phyloP scores from a whole-genome alignment of 2,888 invertebrate genomes.

The Nymphalis polychloros region DNA sequence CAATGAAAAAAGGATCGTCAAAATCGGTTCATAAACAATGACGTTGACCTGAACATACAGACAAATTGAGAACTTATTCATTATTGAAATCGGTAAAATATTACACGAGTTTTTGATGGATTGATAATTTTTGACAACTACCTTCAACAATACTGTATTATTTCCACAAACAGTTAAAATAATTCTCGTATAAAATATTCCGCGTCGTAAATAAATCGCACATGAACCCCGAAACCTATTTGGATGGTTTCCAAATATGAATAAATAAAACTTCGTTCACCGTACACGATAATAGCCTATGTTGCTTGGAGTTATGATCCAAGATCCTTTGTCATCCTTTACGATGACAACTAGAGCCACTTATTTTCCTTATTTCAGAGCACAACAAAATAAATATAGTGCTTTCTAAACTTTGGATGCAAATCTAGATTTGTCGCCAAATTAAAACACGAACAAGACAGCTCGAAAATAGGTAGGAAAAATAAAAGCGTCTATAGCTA shows the following conservation, averaged over 20 bases:
- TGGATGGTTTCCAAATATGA: constrained; percentile 69
- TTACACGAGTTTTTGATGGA: not conserved
- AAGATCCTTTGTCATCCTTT: constrained; percentile 24
- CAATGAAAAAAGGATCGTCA: too few species aligned
- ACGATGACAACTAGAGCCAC: constrained; percentile 29
- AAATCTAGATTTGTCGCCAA: constrained; percentile 25
- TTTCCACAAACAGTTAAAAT: constrained; percentile 42
- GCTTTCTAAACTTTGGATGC: constrained; percentile 24
- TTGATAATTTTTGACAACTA: constrained; percentile 1
- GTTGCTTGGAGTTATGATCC: constrained; percentile 22
- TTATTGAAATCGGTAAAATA: not conserved
- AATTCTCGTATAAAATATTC: constrained; percentile 61
- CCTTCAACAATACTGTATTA: not conserved
- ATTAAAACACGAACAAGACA: constrained; percentile 19
- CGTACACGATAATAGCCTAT: constrained; percentile 30
- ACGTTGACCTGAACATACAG: too few species aligned
- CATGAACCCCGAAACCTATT: constrained; percentile 59
- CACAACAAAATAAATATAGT: constrained; percentile 29
- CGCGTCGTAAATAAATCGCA: constrained; percentile 59
- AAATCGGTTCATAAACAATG: too few species aligned
- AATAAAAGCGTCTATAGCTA: not conserved
- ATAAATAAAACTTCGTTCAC: constrained; percentile 55
- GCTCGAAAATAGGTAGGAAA: constrained; percentile 3
- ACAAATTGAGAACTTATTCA: too few species aligned
- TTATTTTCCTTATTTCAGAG: constrained; percentile 30